Percentiles rank a stretch among this genome's conserved stretches.
phyloP scores from a whole-genome alignment of 92 coral and sea anemone genomes.

The Palythoa heliodiscus region DNA sequence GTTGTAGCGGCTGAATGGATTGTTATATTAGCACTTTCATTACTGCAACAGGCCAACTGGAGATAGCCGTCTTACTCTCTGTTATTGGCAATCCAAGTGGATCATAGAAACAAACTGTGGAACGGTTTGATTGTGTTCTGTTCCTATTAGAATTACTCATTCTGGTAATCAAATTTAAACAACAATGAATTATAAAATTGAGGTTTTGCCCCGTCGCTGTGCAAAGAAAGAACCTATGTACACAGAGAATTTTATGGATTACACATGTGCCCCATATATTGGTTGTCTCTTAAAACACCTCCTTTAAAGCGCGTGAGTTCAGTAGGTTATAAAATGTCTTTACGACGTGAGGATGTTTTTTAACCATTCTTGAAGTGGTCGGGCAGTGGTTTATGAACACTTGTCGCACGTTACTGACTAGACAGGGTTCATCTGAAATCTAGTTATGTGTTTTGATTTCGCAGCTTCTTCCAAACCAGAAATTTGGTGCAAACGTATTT shows the following conservation, averaged over 20 bases:
- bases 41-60: background rate
- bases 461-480: background rate
- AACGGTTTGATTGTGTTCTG: constrained; percentile 24
- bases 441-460: background rate
- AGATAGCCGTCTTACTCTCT: background rate
- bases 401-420: background rate
- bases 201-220: constrained; percentile 32
- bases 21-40: constrained; percentile 13
- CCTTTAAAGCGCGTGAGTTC: background rate
- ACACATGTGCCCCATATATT: constrained; percentile 2
- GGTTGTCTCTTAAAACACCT: constrained; percentile 6
- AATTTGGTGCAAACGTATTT: background rate
- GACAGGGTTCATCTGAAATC: constrained; percentile 8
- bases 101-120: constrained; percentile 15
- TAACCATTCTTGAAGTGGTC: constrained; percentile 2
- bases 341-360: constrained; percentile 2
- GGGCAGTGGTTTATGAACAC: constrained; percentile 1
- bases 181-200: constrained; percentile 23
- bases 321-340: background rate
- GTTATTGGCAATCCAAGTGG: constrained; percentile 38
- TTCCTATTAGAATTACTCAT: constrained; percentile 27
- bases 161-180: constrained; percentile 46
- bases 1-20: constrained; percentile 21
- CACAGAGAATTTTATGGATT: constrained; percentile 8
- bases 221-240: constrained; percentile 34